Evolutionary conservation across 2,888 invertebrate genomes (phyloP).

Genomic region (Agrotis segetum): DNA sequence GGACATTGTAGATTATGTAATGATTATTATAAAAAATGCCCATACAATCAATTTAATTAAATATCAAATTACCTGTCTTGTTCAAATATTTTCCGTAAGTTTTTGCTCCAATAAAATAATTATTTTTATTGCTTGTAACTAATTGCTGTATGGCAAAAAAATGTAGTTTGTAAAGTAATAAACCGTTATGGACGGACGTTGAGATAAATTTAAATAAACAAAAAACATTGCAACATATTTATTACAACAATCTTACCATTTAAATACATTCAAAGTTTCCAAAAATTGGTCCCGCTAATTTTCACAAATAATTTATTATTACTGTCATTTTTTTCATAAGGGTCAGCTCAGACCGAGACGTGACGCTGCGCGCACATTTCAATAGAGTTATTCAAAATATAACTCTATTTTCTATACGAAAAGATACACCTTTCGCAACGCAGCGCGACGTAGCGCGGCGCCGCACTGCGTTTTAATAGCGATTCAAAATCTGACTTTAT

Average conservation of each 20-base stretch:
- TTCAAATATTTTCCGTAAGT: constrained; percentile 10
- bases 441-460: too few relatives aligned
- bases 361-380: too few relatives aligned
- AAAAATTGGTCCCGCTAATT: constrained; percentile 35
- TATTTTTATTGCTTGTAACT: not conserved
- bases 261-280: constrained; percentile 40
- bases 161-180: not conserved
- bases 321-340: constrained; percentile 4
- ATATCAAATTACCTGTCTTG: not conserved
- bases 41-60: not conserved
- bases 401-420: too few relatives aligned
- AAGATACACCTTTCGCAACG: too few relatives aligned
- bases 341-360: too few relatives aligned
- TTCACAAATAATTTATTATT: constrained; percentile 42
- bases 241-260: constrained; percentile 52
- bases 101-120: constrained; percentile 14
- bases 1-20: not conserved
- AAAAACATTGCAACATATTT: constrained; percentile 19
- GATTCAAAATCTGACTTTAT: too few relatives aligned
- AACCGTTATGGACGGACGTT: not conserved
- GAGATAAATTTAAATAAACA: constrained; percentile 3
- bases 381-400: too few relatives aligned
- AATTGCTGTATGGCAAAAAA: constrained; percentile 7
- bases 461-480: too few relatives aligned
- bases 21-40: not conserved